A percentile compares a stretch with the other conserved stretches of the same genome.
These are phyloP conservation scores for Alcis repandata DNA, from an alignment of 2,888 invertebrate genomes.

Conservation along the genomic window DNA sequence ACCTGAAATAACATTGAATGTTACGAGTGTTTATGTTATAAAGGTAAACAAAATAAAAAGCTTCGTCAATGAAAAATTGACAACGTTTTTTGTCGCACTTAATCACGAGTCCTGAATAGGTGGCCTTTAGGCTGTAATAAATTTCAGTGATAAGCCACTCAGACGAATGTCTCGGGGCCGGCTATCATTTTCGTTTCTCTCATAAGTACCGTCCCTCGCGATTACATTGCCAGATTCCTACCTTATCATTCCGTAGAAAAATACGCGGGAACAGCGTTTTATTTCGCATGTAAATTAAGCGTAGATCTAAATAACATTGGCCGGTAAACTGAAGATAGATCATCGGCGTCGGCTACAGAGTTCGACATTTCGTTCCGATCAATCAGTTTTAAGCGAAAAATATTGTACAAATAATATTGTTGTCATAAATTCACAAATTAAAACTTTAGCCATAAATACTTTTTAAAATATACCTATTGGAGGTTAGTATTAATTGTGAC, in stretches of 20 bases:
- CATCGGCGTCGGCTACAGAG: background rate
- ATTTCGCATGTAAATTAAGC: slow-evolving; percentile 8
- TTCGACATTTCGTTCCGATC: slow-evolving; percentile 8
- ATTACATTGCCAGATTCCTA: slow-evolving; percentile 22
- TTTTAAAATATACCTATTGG: background rate
- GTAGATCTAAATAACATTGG: slow-evolving; percentile 1
- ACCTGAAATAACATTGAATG: no score
- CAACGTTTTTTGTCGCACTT: slow-evolving; percentile 41
- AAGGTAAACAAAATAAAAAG: slow-evolving; percentile 11
- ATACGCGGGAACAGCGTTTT: slow-evolving; percentile 9
- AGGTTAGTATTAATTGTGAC: no score
- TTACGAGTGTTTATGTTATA: no score
- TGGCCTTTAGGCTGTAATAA: slow-evolving; percentile 47
- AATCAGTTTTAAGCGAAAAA: slow-evolving; percentile 8
- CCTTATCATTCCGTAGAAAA: slow-evolving; percentile 24
- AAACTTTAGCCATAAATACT: background rate
- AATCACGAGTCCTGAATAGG: slow-evolving; percentile 49
- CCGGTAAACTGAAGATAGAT: background rate
- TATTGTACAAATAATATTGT: background rate
- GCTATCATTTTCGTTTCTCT: slow-evolving; percentile 42
- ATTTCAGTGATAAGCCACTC: slow-evolving; percentile 55
- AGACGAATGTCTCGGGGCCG: slow-evolving; percentile 38
- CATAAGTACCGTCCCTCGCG: slow-evolving; percentile 46
- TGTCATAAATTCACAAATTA: background rate
- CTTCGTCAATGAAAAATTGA: slow-evolving; percentile 44